Base-by-base conservation (phyloP, 1,140 invertebrate species). In the Sitodiplosis mosellana region DNA sequence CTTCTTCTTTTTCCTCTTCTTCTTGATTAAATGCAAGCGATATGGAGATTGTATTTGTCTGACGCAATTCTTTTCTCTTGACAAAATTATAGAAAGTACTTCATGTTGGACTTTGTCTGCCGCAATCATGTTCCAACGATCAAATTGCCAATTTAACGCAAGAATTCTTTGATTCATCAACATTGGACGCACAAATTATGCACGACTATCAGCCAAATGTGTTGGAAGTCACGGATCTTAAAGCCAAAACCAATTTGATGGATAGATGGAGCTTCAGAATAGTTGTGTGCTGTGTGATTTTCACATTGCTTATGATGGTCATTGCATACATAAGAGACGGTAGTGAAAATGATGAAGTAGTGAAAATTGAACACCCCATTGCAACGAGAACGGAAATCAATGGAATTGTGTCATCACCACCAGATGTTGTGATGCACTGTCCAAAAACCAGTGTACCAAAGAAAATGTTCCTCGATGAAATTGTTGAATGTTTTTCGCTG, bases 31-130 rank as follows among this genome's bases (percentile, higher is more conserved):
- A n/a, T n/a, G n/a, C n/a, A n/a, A n/a, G n/a, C n/a, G n/a, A n/a
- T n/a, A n/a, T n/a, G n/a, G n/a, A n/a, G 27, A 27, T 27, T 27
- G 3, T 3, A 27, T 27, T 3, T 27, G 27, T 27, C 4, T 27
- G 27, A 27, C 10, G 3, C 10, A n/a, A 27, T 27, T 27, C 3
- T 27, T 27, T 27, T 27, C 4, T 27, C 10, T 27, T 5, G 3
- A 27, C 27, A 27, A 27, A n/a, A 14, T 47, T 47, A 5, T 21
- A 48, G 47, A 50, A 57, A 46, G 55, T 64, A 8, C 47, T 64
- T n/a, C 62, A 64, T 48, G 53, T 64, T 18, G 62, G 62, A 0
- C 51, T 64, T 12, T 64, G 62, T 47, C 36, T 64, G 48, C 62
- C 62, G n/a, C 57, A 50, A 45, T 37, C 58, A 2, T 64, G 62